Percentiles rank a stretch among this genome's conserved stretches.
Evolutionary conservation across 64 coral and sea anemone genomes (phyloP).

Genomic region (Cladopsammia gracilis): DNA sequence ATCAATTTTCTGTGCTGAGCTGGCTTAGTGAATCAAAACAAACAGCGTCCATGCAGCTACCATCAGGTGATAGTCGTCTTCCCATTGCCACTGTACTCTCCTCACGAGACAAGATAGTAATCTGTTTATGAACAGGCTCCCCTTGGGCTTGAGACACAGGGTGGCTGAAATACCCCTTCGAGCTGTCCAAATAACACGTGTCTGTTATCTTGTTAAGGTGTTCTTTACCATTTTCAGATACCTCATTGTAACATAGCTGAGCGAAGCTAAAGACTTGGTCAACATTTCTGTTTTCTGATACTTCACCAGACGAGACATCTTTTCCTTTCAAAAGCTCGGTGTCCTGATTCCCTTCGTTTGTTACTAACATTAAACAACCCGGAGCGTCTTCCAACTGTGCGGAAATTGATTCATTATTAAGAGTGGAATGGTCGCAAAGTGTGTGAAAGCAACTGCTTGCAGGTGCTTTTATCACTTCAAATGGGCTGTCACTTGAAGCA

Average conservation of each 20-base stretch:
- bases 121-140: background rate
- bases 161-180: background rate
- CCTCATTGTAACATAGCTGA: background rate
- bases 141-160: background rate
- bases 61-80: slow-evolving; percentile 39
- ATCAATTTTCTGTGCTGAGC: background rate
- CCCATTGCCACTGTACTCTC: background rate
- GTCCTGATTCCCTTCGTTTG: background rate
- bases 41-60: slow-evolving; percentile 13
- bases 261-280: background rate
- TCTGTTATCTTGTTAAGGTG: background rate
- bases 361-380: background rate
- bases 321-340: background rate
- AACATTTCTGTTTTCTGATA: background rate
- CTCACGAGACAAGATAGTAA: slow-evolving; percentile 27
- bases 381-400: background rate
- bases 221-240: background rate
- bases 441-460: background rate
- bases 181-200: background rate
- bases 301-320: no score
- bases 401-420: background rate
- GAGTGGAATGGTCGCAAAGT: background rate
- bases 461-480: background rate
- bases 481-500: background rate
- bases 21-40: slow-evolving; percentile 9